These are phyloP conservation scores for Zhuqinia jingwanae DNA, from an alignment of 2,888 invertebrate genomes.

Conservation along the genomic window DNA sequence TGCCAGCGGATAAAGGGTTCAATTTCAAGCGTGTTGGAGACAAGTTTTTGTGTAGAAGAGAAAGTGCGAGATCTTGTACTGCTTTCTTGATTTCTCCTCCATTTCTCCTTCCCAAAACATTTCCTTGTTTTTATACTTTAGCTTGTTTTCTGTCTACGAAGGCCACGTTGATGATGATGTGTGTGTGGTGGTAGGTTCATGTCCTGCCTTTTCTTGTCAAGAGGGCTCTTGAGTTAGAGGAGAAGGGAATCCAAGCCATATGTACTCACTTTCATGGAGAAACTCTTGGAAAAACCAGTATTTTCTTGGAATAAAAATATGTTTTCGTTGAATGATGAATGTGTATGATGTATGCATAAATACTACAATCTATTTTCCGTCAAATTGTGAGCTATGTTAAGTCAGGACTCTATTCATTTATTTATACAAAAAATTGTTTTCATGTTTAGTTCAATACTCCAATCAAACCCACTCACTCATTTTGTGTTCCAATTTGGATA, in stretches of 20 bases:
- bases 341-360: background rate
- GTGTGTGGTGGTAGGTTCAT: background rate
- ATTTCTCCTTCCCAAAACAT: background rate
- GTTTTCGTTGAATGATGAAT: background rate
- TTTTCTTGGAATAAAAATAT: background rate
- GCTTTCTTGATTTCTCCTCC: background rate
- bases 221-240: slow-evolving; percentile 3
- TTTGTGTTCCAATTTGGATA: background rate
- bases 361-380: background rate
- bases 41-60: background rate
- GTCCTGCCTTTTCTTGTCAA: slow-evolving; percentile 9
- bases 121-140: background rate
- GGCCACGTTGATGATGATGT: background rate
- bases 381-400: background rate
- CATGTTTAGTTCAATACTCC: too few relatives aligned
- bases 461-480: background rate
- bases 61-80: background rate
- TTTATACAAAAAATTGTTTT: too few relatives aligned
- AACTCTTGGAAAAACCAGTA: background rate
- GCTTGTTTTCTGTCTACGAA: background rate
- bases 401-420: too few relatives aligned
- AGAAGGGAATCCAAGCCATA: slow-evolving; percentile 28
- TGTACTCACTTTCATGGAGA: slow-evolving; percentile 1
- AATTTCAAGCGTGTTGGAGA: background rate
- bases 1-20: background rate